Evolutionary conservation across 2,888 invertebrate species (phyloP), one percentile per base, ranked within the genome.

Genomic region (Calameuta idolon): DNA sequence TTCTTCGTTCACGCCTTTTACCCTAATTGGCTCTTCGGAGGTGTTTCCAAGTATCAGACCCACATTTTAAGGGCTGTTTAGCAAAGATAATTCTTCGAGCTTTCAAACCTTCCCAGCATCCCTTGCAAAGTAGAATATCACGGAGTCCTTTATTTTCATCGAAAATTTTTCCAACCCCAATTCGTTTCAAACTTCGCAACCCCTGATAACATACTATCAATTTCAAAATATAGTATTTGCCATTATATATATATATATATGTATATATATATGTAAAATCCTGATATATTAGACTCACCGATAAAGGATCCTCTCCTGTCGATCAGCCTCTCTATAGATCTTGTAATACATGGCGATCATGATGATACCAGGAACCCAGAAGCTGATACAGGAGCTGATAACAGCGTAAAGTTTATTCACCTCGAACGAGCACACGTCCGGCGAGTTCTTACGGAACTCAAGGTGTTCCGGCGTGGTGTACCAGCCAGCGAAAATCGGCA

Each of bases 401-500:
- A 98, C 95, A 76, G 97, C 97, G 87, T 98, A 98, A 80, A 95
- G 94, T 91, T 95, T 95, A 92, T 98, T 98, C 89, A 97, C 97
- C 82, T 95, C 95, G 90, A 97, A 97, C 90, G 94, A 94, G 92
- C 97, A 98, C 75, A 89, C 85, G 77, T 92, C 89, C 37, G 92
- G 92, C 79, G 91, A 87, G 23, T 83, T 84, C 34, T 83, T 81
- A 4, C 91, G 85, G 78, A 85, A 90, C 31, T 90, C 86, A 83
- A 96, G 92, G 89, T 97, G 96, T 82, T 96, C 96, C 33, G 94
- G 93, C 0, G 98, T 98, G 0, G 98, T 97, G 91, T 98, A 98
- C 96, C 98, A 97, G 37, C 97, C 98, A 92, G 98, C 95, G 91
- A 98, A 98, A 79, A 99, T 98, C 9, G 98, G 98, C 30, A 98